Evolutionary conservation across 2,797 vertebrate genomes (phyloP), one percentile per base, ranked within the genome.

Genomic region (Cyprinodon diabolis): DNA sequence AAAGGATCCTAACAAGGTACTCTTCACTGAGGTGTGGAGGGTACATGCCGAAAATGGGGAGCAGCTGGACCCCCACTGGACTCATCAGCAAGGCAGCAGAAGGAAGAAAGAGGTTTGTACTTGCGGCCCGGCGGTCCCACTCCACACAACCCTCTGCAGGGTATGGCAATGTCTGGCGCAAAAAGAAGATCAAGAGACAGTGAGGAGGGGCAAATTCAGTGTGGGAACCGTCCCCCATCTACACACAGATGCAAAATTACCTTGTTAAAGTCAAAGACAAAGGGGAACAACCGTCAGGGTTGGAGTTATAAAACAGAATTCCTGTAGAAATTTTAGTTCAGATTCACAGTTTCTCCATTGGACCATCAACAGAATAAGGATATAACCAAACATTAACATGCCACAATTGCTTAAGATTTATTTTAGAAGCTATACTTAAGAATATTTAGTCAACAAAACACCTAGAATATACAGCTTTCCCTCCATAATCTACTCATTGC

Each of bases 31-130:
- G 82, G 65, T 77, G 82, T 76, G 76, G 84, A 78, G 86, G 90
- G 81, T 83, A 90, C 91, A 93, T 92, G 92, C 90, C 86, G 89
- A 74, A 87, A 87, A 82, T 86, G 78, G 76, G 90, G 84, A 79
- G 82, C 79, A 86, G 89, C 75, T 75, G 84, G 80, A 81, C 85
- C 86, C 87, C 89, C 86, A 72, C 77, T 82, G 80, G 90, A 87
- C 81, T 84, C 72, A 84, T 90, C 88, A 87, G 90, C 91, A 92
- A 93, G 91, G 90, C 90, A 93, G 89, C 84, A 89, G 85, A 93
- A 90, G 86, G 90, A 93, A 87, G 90, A 93, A 87, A 91, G 88
- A 89, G 90, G 86, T 90, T 90, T 92, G 91, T 93, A 94, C 94
- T 93, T 92, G 93, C 92, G 88, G 90, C 89, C 88, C 69, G 78